Base-by-base conservation (phyloP, 2,113 vertebrate species). In the Corvus hawaiiensis region DNA sequence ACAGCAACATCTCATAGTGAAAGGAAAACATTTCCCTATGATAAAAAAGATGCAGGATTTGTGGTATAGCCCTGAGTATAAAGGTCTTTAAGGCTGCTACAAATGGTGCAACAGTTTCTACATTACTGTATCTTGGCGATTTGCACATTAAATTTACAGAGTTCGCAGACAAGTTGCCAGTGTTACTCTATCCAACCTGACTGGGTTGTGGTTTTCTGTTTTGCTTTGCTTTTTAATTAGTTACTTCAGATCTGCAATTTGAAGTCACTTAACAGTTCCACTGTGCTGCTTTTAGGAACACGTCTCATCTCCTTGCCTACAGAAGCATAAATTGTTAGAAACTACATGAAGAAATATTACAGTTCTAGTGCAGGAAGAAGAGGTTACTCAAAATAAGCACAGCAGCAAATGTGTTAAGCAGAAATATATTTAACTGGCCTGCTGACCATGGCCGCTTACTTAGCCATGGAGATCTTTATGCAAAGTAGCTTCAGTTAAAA, bases 401-500 rank as follows among this genome's bases (percentile, higher is more conserved):
- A 74, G 48, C 27, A 82, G 37, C 26, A 58, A 17, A 8, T 3
- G 16, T 58, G 23, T 87, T 74, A 55, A 59, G 39, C 16, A 87
- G 48, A 87, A 82, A 82, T 32, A 37, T 1, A 48, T 59, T 71
- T 66, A 71, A 91, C 39, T 63, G 24, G 64, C 52, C 44, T 68
- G 77, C 39, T 91, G 83, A 71, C 68, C 33, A 48, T 0, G 0
- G 35, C 30, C 72, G 51, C 54, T 85, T 43, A 84, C 39, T 18
- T 26, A 63, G 56, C 32, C 49, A 41, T 0, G 1, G 67, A 86
- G 35, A 61, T 48, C 51, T 49, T 73, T 24, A 93, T 22, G 82
- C 78, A 76, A 96, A 89, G 37, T 6, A 88, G 78, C 68, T 80
- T 84, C 76, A 77, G 51, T 56, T 55, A 83, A 88, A 94, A 27